Evolutionary conservation across 2,797 vertebrate species (phyloP).

Genomic region (Gymnodraco acuticeps): DNA sequence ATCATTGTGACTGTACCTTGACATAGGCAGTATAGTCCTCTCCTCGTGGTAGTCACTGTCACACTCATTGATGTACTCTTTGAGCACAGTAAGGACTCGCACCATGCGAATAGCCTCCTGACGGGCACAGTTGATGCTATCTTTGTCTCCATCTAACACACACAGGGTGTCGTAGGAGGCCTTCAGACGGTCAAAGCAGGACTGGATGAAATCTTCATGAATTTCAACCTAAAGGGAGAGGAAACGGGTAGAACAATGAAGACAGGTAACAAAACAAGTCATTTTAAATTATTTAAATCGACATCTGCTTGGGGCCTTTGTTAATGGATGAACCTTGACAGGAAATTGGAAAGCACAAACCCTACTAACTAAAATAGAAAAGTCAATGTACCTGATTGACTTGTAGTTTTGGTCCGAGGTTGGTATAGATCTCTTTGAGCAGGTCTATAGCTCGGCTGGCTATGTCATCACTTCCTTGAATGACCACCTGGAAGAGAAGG

Average conservation of each 20-base stretch:
- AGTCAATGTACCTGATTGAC: constrained; percentile 92
- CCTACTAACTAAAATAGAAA: background rate
- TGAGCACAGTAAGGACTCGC: constrained; percentile 96
- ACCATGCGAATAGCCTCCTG: constrained; percentile 99
- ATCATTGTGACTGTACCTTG: constrained; percentile 86
- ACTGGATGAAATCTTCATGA: constrained; percentile 99
- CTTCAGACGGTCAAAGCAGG: constrained; percentile 98
- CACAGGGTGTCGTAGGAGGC: constrained; percentile 98
- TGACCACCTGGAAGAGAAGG: constrained; percentile 90
- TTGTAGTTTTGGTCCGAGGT: constrained; percentile 98
- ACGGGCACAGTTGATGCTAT: constrained; percentile 98
- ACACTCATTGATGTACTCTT: constrained; percentile 99
- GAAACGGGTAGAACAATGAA: background rate
- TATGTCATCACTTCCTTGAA: constrained; percentile 99
- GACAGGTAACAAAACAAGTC: background rate
- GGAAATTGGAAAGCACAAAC: background rate
- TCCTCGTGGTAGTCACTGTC: constrained; percentile 99
- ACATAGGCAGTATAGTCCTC: constrained; percentile 98
- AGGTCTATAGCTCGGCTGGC: constrained; percentile 98
- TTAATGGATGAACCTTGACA: background rate
- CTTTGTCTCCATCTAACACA: constrained; percentile 99
- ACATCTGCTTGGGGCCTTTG: background rate
- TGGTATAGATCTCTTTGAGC: constrained; percentile 99
- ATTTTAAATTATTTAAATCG: background rate
- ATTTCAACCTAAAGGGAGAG: constrained; percentile 91